Evolutionary conservation across 37 sponge, comb jelly and placozoan species (phyloP).

Genomic region (Ephydatia muelleri): DNA sequence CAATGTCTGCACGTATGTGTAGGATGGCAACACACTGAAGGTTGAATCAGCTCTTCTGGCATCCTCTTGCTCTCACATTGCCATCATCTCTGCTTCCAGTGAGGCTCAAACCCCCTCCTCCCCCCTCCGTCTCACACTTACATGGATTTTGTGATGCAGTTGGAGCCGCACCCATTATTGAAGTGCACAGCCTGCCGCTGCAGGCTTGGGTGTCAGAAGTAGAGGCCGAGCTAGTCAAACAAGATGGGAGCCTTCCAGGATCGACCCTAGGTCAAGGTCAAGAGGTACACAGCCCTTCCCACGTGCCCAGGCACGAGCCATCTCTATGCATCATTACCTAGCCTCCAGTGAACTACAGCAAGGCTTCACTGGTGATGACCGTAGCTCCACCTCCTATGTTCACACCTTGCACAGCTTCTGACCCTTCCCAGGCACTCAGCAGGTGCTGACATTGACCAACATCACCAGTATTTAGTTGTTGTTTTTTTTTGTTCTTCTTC

Average conservation of each 20-base stretch:
- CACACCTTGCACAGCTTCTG: conserved; percentile 12
- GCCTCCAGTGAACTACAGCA: conserved; percentile 20
- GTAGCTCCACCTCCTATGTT: conserved; percentile 19
- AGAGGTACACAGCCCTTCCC: no score
- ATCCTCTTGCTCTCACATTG: conserved; percentile 28
- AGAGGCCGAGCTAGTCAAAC: no score
- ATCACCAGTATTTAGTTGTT: not conserved
- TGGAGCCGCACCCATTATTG: no score
- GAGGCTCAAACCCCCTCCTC: not conserved
- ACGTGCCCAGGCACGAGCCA: no score
- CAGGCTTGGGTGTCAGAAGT: conserved; percentile 13
- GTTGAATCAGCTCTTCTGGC: not conserved
- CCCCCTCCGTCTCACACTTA: not conserved
- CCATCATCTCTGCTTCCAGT: not conserved
- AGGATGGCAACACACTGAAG: not conserved
- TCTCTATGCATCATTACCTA: not conserved
- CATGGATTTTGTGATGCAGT: no score
- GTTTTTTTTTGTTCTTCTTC: not conserved
- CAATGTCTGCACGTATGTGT: not conserved
- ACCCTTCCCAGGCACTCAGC: conserved; percentile 37
- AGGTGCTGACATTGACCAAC: conserved; percentile 3
- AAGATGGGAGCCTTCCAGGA: no score
- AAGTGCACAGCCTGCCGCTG: conserved; percentile 30
- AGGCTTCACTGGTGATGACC: conserved; percentile 22
- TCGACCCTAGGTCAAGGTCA: no score